These are phyloP conservation scores for Tethya wilhelma DNA, from an alignment of 37 sponge, comb jelly and placozoan genomes.

Conservation along the genomic window DNA sequence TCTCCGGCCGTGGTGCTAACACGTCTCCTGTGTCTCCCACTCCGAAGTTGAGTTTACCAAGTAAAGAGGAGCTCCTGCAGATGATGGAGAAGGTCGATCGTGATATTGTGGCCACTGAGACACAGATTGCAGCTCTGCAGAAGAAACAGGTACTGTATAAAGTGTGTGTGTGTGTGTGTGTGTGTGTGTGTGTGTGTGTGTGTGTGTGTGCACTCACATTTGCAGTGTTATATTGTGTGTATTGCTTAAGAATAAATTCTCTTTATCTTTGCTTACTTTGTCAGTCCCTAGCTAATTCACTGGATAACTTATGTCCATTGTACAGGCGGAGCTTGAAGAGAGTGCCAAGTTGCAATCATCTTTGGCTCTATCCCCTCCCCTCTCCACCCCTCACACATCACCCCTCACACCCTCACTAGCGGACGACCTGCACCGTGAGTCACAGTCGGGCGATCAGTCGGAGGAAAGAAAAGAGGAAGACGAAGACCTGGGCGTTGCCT, in stretches of 20 bases:
- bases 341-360: constrained; percentile 1
- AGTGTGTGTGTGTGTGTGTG: background rate
- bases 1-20: background rate
- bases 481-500: background rate
- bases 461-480: background rate
- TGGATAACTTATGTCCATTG: background rate
- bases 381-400: constrained; percentile 15
- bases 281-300: background rate
- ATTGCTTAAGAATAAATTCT: too few species aligned
- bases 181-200: too few species aligned
- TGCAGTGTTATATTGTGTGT: too few species aligned
- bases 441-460: background rate
- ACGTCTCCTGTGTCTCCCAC: background rate
- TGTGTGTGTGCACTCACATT: too few species aligned
- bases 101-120: constrained; percentile 58
- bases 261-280: too few species aligned
- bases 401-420: too few species aligned
- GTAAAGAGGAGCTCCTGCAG: constrained; percentile 74
- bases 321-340: constrained; percentile 42
- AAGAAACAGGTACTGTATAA: constrained; percentile 54
- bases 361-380: background rate
- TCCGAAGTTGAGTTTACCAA: constrained; percentile 15
- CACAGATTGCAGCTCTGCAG: constrained; percentile 47
- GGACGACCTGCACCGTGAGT: too few species aligned
- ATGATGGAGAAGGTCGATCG: constrained; percentile 81